A percentile compares a stretch with the other conserved stretches of the same genome.
phyloP scores from a whole-genome alignment of 2,113 vertebrate genomes.

The human (Homo sapiens) region GRCh38 chr13:62294501-62295000 shows the following conservation, averaged over 20 bases:
- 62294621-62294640: not conserved
- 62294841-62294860: constrained; percentile 64
- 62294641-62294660: not conserved
- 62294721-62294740: constrained; percentile 8
- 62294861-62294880: constrained; percentile 62
- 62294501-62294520: not conserved
- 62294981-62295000: constrained; percentile 51
- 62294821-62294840: constrained; percentile 64
- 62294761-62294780: constrained; percentile 55
- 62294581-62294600: not conserved
- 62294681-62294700: not conserved
- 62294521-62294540: not conserved
- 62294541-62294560: not conserved
- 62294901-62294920: constrained; percentile 53
- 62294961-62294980: constrained; percentile 54
- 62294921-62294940: constrained; percentile 51
- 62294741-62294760: constrained; percentile 36
- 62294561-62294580: not conserved
- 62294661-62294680: not conserved
- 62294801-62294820: constrained; percentile 63
- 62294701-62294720: not conserved
- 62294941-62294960: constrained; percentile 59
- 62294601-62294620: not conserved
- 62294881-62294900: constrained; percentile 69
- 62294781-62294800: constrained; percentile 54